phyloP scores from a whole-genome alignment of 1,140 invertebrate species.

The Macrocentrus cingulum region DNA sequence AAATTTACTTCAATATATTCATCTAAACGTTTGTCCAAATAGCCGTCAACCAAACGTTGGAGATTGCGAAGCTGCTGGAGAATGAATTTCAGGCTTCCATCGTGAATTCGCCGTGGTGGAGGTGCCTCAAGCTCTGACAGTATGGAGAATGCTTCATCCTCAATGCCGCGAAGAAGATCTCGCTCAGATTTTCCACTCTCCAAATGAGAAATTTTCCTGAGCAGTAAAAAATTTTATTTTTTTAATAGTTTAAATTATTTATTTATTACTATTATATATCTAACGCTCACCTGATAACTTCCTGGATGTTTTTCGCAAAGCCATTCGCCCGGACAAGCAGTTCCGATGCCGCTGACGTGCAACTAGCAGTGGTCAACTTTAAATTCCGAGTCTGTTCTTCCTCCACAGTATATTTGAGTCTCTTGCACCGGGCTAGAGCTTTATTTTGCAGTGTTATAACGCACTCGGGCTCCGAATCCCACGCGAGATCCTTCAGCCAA shows the following conservation, averaged over 20 bases:
- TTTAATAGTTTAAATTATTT: conserved; percentile 13
- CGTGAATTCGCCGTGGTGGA: conserved; percentile 45
- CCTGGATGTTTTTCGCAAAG: conserved; percentile 43
- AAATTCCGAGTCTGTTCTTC: conserved; percentile 35
- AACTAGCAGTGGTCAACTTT: conserved; percentile 42
- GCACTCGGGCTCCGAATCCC: conserved; percentile 43
- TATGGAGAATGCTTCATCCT: conserved; percentile 46
- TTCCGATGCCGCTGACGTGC: conserved; percentile 51
- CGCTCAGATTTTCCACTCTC: conserved; percentile 39
- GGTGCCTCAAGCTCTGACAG: conserved; percentile 44
- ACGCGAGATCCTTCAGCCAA: conserved; percentile 44
- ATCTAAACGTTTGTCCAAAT: conserved; percentile 46
- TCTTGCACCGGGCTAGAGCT: conserved; percentile 33
- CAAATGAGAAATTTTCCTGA: conserved; percentile 35
- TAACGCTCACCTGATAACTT: conserved; percentile 39
- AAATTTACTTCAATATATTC: conserved; percentile 51
- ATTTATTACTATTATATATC: too few relatives aligned
- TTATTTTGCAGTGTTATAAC: conserved; percentile 45
- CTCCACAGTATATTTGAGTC: conserved; percentile 12
- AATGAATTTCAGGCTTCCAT: conserved; percentile 38
- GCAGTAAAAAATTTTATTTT: conserved; percentile 22
- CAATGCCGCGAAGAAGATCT: conserved; percentile 43
- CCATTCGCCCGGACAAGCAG: conserved; percentile 44
- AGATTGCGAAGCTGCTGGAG: conserved; percentile 40
- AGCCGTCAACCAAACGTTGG: conserved; percentile 40